These are phyloP conservation scores for Caenorhabditis drosophilae DNA, from an alignment of 2,888 invertebrate genomes.

Conservation along the genomic window DNA sequence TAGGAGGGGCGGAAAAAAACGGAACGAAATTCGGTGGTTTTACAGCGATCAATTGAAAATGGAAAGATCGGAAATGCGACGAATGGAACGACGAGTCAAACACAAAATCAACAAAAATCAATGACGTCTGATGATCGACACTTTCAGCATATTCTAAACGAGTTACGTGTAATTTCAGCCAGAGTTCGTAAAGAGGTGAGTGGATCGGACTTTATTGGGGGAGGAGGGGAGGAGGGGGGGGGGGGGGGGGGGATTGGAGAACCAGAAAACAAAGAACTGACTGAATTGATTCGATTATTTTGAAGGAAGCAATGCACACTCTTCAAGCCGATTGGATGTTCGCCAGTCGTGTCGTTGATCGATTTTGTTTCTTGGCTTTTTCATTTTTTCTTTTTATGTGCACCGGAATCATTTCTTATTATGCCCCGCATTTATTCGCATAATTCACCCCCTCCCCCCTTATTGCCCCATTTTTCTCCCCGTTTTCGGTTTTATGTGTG, in stretches of 20 bases:
- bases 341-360: constrained; percentile 64
- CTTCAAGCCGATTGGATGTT: constrained; percentile 67
- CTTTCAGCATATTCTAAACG: constrained; percentile 46
- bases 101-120: neutral
- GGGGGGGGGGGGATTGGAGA: too few species aligned
- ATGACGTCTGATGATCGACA: constrained; percentile 25
- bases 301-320: constrained; percentile 61
- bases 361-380: constrained; percentile 65
- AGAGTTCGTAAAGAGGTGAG: constrained; percentile 64
- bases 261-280: too few species aligned
- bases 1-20: too few species aligned
- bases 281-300: neutral
- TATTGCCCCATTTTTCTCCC: too few species aligned
- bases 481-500: too few species aligned
- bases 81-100: neutral
- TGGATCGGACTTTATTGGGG: neutral
- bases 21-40: too few species aligned
- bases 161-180: constrained; percentile 54
- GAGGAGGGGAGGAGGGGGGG: too few species aligned
- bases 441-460: too few species aligned
- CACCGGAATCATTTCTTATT: constrained; percentile 58
- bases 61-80: neutral
- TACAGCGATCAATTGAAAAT: constrained; percentile 3
- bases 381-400: constrained; percentile 61
- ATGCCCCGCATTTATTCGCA: constrained; percentile 64